Percentiles rank a stretch among this genome's conserved stretches.
These are phyloP conservation scores for Mesorhabditis sp. DNA, from an alignment of 2,888 invertebrate species.

Conservation along the genomic window DNA sequence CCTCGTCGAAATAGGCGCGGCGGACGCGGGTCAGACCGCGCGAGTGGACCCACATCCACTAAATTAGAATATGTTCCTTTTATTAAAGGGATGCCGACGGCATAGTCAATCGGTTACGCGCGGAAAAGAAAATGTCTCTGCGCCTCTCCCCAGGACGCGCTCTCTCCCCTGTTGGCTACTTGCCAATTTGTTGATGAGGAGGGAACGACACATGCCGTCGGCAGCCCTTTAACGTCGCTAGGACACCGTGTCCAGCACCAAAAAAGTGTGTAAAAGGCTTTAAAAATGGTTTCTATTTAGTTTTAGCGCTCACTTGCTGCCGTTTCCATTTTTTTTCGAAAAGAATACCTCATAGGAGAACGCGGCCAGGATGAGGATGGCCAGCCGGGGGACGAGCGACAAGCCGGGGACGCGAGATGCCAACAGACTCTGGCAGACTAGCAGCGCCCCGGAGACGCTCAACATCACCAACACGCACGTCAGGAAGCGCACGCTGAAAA, in stretches of 20 bases:
- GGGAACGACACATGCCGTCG: too few relatives aligned
- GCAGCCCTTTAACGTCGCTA: too few relatives aligned
- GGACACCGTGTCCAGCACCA: too few relatives aligned
- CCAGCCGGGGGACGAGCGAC: neutral
- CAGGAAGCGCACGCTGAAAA: slow-evolving; percentile 1
- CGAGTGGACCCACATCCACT: slow-evolving; percentile 39
- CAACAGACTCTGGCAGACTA: neutral
- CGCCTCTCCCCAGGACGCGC: too few relatives aligned
- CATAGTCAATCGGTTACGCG: neutral
- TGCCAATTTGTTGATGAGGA: too few relatives aligned
- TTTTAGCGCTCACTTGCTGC: too few relatives aligned
- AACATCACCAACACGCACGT: slow-evolving; percentile 4
- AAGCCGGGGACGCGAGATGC: neutral
- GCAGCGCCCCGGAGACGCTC: neutral
- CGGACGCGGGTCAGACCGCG: slow-evolving; percentile 30
- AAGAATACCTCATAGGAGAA: slow-evolving; percentile 23
- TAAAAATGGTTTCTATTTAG: too few relatives aligned
- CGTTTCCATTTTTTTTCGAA: slow-evolving; percentile 28
- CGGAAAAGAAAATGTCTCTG: too few relatives aligned
- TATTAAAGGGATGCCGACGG: too few relatives aligned
- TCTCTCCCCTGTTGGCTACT: too few relatives aligned
- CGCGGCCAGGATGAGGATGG: neutral
- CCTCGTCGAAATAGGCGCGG: slow-evolving; percentile 43
- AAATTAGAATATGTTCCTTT: neutral
- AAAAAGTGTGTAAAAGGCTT: too few relatives aligned